Percentiles rank a stretch among this genome's conserved stretches.
Conservation (phyloP, 2,888 invertebrate species). For the Spilosoma lubricipeda region DNA sequence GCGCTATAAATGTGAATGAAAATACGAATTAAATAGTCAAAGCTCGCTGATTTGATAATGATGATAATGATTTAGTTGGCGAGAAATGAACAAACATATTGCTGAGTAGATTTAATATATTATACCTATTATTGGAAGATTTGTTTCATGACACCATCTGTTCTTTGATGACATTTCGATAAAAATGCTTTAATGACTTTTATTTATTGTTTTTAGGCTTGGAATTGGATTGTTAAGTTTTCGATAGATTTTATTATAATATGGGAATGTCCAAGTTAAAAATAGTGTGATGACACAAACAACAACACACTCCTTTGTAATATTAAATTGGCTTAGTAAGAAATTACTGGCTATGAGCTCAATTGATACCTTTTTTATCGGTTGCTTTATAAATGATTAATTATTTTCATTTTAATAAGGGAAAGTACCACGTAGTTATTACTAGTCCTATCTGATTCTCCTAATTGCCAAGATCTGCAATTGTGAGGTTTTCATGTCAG, state of each 20-base stretch:
- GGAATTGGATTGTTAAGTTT: constrained; percentile 13
- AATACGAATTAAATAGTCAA: constrained; percentile 25
- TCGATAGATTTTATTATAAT: neutral
- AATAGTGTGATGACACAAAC: constrained; percentile 9
- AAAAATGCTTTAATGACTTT: constrained; percentile 20
- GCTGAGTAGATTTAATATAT: constrained; percentile 26
- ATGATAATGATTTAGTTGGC: constrained; percentile 30
- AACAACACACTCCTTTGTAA: neutral
- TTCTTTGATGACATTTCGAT: constrained; percentile 20
- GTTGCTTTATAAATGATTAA: neutral
- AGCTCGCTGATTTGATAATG: constrained; percentile 27
- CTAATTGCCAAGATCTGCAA: neutral
- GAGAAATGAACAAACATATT: constrained; percentile 17
- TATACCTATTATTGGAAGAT: constrained; percentile 23
- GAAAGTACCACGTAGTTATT: neutral
- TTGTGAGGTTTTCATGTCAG: neutral
- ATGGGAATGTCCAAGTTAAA: neutral
- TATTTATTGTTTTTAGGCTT: constrained; percentile 24
- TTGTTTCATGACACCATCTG: constrained; percentile 22
- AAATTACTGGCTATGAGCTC: neutral
- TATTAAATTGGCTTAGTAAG: neutral
- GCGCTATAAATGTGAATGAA: constrained; percentile 11
- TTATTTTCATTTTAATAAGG: neutral
- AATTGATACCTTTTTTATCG: neutral
- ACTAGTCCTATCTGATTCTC: neutral